Base-by-base conservation (phyloP, 1,140 invertebrate genomes). In the Elymnias hypermnestra region DNA sequence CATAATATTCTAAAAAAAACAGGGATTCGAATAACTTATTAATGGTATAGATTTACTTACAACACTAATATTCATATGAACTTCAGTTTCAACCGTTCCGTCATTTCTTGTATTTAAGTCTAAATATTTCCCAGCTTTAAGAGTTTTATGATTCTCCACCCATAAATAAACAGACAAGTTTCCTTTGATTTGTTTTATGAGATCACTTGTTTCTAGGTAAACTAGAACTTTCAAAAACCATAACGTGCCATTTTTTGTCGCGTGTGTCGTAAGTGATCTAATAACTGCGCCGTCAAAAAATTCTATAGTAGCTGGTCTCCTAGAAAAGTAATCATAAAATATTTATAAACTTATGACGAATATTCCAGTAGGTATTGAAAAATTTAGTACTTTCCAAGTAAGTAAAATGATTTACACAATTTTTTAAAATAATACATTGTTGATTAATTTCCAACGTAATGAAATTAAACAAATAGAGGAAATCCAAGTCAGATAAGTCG, bases 231-330 rank as follows among this genome's bases (percentile, higher is more conserved):
- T 82, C 42, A 89, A 59, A 9, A 72, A 53, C 87, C 89, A 90
- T 10, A 72, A 50, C 4, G 68, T 64, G 35, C 53, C 54, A 14
- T 50, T 57, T 18, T 73, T 79, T 10, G 57, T 63, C 0, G 73
- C 65, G 14, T 79, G 70, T 17, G 85, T 83, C 23, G 87, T 87
- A 1, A 91, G 62, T 35, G 89, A 87, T 52, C 89, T 74, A 45
- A 91, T 86, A 2, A 89, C 58, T 1, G 87, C 81, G n/a, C 73
- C 60, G 39, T 91, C 75, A 46, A 84, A 89, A 33, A 86, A 84
- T 61, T 91, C 88, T 12, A 92, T 58, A 17, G 68, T 68, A 1
- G 88, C 84, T 5, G 67, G 57, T 73, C 88, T 88, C 89, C 88
- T 89, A 41, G 21, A 67, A 67, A 21, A 5, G 6, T 26, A 6